Percentiles rank a stretch among this genome's conserved stretches.
Evolutionary conservation across 1,140 invertebrate genomes (phyloP).

Genomic region (Sitodiplosis mosellana): DNA sequence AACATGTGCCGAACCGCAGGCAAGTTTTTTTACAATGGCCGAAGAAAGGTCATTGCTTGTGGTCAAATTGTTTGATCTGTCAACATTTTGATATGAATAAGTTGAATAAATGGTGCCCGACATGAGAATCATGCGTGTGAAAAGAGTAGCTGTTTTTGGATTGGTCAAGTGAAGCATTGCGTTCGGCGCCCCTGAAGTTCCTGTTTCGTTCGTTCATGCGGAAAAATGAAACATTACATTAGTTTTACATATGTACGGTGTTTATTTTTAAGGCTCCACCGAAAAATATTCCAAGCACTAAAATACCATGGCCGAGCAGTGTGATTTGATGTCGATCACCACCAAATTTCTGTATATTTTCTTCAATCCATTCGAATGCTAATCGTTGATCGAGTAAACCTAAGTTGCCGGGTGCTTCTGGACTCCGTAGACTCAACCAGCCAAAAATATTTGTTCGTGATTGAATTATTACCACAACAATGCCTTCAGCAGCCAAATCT

Average conservation of each 20-base stretch:
- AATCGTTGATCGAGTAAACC: constrained; percentile 51
- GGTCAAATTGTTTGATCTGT: constrained; percentile 21
- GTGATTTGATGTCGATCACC: constrained; percentile 50
- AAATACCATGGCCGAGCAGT: constrained; percentile 48
- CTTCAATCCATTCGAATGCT: constrained; percentile 48
- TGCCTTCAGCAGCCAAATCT: constrained; percentile 41
- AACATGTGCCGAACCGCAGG: constrained; percentile 25
- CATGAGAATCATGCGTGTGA: constrained; percentile 49
- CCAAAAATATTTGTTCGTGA: constrained; percentile 45
- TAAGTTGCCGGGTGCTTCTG: constrained; percentile 41
- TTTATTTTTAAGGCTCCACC: too few species aligned
- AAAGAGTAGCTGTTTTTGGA: constrained; percentile 29
- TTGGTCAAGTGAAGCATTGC: constrained; percentile 8
- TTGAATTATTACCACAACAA: constrained; percentile 41
- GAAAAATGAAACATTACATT: not conserved
- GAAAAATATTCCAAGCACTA: too few species aligned
- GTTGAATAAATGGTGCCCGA: constrained; percentile 45
- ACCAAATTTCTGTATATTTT: constrained; percentile 51
- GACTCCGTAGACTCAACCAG: constrained; percentile 46
- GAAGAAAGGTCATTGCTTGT: constrained; percentile 20
- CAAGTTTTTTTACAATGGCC: constrained; percentile 32
- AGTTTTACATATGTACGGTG: too few species aligned
- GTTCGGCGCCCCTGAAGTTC: constrained; percentile 14
- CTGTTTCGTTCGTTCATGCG: too few species aligned
- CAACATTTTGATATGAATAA: constrained; percentile 30